A percentile compares a stretch with the other conserved stretches of the same genome.
Evolutionary conservation across 1,140 invertebrate species (phyloP).

Genomic region (Drosophila tropicalis): DNA sequence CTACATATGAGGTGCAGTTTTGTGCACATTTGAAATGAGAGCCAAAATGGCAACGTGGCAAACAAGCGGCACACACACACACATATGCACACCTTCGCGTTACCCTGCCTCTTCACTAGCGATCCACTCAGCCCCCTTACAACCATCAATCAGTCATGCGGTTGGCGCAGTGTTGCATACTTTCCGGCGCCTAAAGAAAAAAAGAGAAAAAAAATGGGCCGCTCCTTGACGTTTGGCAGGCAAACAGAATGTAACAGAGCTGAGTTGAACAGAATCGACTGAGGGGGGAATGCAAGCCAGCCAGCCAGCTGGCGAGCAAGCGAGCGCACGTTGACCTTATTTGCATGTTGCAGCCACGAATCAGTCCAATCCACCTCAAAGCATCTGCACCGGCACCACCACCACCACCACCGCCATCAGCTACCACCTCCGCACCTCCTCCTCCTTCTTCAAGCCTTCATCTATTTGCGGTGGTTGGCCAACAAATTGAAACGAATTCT

Average conservation of each 20-base stretch:
- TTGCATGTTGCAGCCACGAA: constrained; percentile 72
- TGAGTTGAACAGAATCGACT: no score
- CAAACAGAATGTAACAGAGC: not conserved
- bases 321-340: constrained; percentile 78
- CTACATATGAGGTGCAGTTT: constrained; percentile 28
- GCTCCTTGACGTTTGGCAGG: constrained; percentile 56
- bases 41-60: constrained; percentile 59
- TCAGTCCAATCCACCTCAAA: constrained; percentile 63
- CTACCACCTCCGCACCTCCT: not conserved
- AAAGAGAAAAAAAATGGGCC: constrained; percentile 33
- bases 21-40: constrained; percentile 48
- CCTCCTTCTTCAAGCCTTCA: constrained; percentile 10
- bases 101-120: not conserved
- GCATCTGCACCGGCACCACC: not conserved
- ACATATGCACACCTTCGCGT: constrained; percentile 24
- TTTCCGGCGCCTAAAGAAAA: constrained; percentile 55
- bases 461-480: constrained; percentile 61
- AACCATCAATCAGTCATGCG: constrained; percentile 60
- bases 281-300: not conserved
- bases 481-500: constrained; percentile 80
- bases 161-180: constrained; percentile 67
- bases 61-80: constrained; percentile 46
- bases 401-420: not conserved
- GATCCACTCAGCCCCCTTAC: not conserved
- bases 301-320: constrained; percentile 2